Evolutionary conservation across 2,113 vertebrate genomes (phyloP).

Genomic region (Murina feae): DNA sequence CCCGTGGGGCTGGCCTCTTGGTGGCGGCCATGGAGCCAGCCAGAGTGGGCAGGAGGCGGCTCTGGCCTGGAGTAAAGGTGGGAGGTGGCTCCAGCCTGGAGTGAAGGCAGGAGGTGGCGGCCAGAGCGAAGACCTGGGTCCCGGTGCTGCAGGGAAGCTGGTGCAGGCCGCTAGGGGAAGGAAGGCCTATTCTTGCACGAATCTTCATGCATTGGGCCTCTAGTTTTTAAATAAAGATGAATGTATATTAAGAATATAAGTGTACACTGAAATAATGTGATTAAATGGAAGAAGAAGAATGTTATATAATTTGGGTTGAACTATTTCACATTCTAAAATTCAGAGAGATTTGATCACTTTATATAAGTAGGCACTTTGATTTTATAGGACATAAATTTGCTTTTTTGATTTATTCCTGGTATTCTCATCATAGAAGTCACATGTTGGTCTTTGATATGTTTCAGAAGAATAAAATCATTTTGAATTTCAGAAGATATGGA

Average conservation of each 20-base stretch:
- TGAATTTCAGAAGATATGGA: constrained; percentile 77
- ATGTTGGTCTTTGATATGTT: constrained; percentile 74
- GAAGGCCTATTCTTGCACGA: too few relatives aligned
- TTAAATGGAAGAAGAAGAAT: constrained; percentile 32
- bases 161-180: too few relatives aligned
- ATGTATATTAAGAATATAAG: constrained; percentile 27
- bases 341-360: constrained; percentile 71
- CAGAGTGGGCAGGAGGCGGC: too few relatives aligned
- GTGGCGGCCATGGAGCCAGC: too few relatives aligned
- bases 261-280: constrained; percentile 24
- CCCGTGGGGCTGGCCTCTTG: too few relatives aligned
- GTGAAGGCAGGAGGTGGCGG: too few relatives aligned
- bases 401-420: constrained; percentile 78
- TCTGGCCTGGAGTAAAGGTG: too few relatives aligned
- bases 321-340: constrained; percentile 58
- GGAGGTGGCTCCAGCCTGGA: too few relatives aligned
- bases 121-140: too few relatives aligned
- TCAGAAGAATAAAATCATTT: constrained; percentile 78
- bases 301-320: constrained; percentile 68
- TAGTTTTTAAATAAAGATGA: constrained; percentile 55
- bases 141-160: too few relatives aligned
- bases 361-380: constrained; percentile 72
- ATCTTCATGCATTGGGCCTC: too few relatives aligned
- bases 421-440: constrained; percentile 76
- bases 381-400: constrained; percentile 76